Percentiles rank a stretch among this genome's conserved stretches.
These are phyloP conservation scores for Sipha maydis DNA, from an alignment of 2,888 invertebrate genomes.

Conservation along the genomic window DNA sequence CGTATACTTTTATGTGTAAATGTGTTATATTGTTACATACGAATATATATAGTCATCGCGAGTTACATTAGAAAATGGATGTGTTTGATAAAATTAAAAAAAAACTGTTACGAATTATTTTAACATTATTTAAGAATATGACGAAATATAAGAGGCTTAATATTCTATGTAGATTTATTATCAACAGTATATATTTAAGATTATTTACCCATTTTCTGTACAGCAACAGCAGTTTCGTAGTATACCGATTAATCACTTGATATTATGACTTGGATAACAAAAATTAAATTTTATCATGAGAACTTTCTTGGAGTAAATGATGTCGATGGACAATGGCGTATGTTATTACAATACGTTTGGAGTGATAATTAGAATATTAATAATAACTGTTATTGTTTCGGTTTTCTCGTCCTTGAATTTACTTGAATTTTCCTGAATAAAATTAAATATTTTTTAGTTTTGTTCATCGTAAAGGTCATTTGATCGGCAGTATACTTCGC, in stretches of 20 bases:
- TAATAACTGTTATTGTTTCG: not conserved
- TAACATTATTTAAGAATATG: not conserved
- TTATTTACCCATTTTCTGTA: not conserved
- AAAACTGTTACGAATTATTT: not conserved
- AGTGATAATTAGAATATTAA: not conserved
- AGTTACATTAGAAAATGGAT: not conserved
- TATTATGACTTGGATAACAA: not conserved
- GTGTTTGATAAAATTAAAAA: not conserved
- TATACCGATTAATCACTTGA: too few species aligned
- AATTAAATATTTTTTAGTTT: not conserved
- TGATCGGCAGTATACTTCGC: not conserved
- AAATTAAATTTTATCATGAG: not conserved
- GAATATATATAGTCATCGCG: not conserved
- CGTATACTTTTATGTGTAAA: constrained; percentile 9
- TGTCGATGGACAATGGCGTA: not conserved
- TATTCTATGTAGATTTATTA: not conserved
- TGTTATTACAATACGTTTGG: not conserved
- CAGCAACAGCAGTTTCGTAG: not conserved
- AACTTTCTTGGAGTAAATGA: not conserved
- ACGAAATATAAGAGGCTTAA: not conserved
- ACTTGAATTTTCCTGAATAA: not conserved
- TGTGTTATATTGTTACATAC: constrained; percentile 4
- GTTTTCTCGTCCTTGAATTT: constrained; percentile 40
- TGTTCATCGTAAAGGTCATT: constrained; percentile 4
- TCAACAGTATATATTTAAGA: not conserved